A percentile compares a stretch with the other conserved stretches of the same genome.
Evolutionary conservation across 2,888 invertebrate genomes (phyloP).

Genomic region (Macrosiphum euphorbiae): DNA sequence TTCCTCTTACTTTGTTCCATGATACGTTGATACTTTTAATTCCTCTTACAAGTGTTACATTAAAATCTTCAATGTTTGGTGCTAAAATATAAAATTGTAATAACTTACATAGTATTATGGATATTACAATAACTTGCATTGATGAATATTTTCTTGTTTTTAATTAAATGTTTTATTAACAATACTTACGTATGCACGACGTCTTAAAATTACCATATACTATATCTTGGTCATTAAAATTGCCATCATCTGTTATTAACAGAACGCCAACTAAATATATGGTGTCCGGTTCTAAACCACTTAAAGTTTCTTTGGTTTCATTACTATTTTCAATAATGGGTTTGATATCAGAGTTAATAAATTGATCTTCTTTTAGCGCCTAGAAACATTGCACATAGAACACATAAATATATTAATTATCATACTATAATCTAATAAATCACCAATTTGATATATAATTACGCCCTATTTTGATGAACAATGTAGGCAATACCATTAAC

Average conservation of each 20-base stretch:
- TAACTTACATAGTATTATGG: background rate
- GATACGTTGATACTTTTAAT: background rate
- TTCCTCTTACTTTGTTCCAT: background rate
- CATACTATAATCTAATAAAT: background rate
- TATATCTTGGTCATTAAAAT: constrained; percentile 40
- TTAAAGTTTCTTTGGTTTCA: background rate
- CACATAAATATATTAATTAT: background rate
- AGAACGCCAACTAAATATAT: background rate
- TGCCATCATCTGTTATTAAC: constrained; percentile 25
- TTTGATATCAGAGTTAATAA: background rate
- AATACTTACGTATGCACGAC: constrained; percentile 15
- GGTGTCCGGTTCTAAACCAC: background rate
- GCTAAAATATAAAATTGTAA: background rate
- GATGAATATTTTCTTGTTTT: background rate
- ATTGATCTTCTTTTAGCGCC: background rate
- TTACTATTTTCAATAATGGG: background rate
- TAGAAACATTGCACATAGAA: background rate
- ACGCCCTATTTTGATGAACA: background rate
- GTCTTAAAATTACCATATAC: background rate
- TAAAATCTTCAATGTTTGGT: background rate
- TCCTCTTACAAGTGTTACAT: background rate
- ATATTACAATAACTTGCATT: background rate
- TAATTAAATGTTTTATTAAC: background rate
- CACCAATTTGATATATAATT: background rate
- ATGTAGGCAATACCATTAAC: no score